Conservation (phyloP, 2,113 vertebrate genomes). For the Carassius auratus region DNA sequence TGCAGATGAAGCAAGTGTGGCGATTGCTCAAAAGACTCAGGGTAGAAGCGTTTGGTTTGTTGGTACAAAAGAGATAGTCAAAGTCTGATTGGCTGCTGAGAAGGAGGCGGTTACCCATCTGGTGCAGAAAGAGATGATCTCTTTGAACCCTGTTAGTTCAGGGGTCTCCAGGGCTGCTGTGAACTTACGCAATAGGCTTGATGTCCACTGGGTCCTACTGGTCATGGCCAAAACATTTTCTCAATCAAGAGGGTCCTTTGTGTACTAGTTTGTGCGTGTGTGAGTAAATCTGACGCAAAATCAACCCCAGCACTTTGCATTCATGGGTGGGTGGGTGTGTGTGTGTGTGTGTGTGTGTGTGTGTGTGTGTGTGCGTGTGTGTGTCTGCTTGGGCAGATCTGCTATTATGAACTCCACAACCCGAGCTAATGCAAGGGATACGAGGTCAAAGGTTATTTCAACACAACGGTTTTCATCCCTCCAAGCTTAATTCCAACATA, state of each 20-base stretch:
- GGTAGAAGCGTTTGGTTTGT: constrained; percentile 7
- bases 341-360: no score
- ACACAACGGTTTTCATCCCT: constrained; percentile 21
- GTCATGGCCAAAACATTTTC: not conserved
- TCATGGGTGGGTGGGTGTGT: no score
- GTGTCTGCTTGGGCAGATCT: not conserved
- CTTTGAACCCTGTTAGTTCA: constrained; percentile 6
- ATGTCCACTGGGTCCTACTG: constrained; percentile 17
- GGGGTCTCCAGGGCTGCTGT: constrained; percentile 23
- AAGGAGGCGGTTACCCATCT: constrained; percentile 5
- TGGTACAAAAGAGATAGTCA: not conserved
- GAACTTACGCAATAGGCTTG: constrained; percentile 27
- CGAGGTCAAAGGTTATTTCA: constrained; percentile 41
- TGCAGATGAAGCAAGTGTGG: constrained; percentile 18
- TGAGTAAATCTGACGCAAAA: not conserved
- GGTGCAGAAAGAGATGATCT: constrained; percentile 5
- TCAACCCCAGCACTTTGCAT: not conserved
- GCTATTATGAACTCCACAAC: constrained; percentile 14
- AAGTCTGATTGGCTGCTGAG: constrained; percentile 6
- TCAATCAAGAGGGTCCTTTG: not conserved
- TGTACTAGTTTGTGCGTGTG: not conserved
- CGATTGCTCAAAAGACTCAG: constrained; percentile 21
- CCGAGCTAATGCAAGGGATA: constrained; percentile 10
- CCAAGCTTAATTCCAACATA: constrained; percentile 1
- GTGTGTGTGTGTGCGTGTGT: not conserved